A percentile compares a stretch with the other conserved stretches of the same genome.
phyloP scores from a whole-genome alignment of 2,797 vertebrate genomes.

The Karalla daura region DNA sequence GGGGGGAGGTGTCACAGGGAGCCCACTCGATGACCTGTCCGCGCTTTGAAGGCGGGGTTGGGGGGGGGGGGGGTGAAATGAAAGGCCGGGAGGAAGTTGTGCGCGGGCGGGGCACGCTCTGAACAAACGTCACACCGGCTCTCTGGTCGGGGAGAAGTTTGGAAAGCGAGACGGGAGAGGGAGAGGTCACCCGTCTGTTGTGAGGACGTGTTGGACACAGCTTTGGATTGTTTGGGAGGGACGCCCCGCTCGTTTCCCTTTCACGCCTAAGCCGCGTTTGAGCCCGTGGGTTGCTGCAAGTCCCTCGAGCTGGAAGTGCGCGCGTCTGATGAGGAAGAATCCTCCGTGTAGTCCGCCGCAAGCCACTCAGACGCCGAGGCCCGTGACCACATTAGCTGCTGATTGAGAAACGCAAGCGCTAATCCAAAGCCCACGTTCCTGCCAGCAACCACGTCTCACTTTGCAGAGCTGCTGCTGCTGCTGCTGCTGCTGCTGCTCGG shows the following conservation, averaged over 20 bases:
- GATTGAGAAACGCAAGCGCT: slow-evolving; percentile 40
- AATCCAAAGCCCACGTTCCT: slow-evolving; percentile 24
- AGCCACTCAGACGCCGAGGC: neutral
- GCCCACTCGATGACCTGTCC: slow-evolving; percentile 38
- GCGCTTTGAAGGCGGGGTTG: slow-evolving; percentile 43
- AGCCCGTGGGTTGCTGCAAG: neutral
- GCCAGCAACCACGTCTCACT: slow-evolving; percentile 46
- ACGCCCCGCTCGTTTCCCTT: neutral
- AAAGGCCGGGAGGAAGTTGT: slow-evolving; percentile 19
- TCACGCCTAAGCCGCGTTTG: neutral
- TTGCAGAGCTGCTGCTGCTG: slow-evolving; percentile 49
- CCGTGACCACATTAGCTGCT: slow-evolving; percentile 29
- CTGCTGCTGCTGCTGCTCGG: slow-evolving; percentile 40
- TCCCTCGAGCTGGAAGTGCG: neutral
- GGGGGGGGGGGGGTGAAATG: slow-evolving; percentile 46
- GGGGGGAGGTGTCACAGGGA: slow-evolving; percentile 43
- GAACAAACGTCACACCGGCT: too few relatives aligned
- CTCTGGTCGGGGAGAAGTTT: neutral
- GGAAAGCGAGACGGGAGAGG: slow-evolving; percentile 14
- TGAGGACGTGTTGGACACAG: neutral
- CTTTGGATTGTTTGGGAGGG: too few relatives aligned
- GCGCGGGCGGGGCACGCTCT: too few relatives aligned
- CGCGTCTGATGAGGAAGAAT: neutral
- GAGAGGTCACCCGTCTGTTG: slow-evolving; percentile 37
- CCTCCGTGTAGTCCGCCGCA: neutral